Evolutionary conservation across 2,797 vertebrate genomes (phyloP).

Genomic region (Prunella strophiata): DNA sequence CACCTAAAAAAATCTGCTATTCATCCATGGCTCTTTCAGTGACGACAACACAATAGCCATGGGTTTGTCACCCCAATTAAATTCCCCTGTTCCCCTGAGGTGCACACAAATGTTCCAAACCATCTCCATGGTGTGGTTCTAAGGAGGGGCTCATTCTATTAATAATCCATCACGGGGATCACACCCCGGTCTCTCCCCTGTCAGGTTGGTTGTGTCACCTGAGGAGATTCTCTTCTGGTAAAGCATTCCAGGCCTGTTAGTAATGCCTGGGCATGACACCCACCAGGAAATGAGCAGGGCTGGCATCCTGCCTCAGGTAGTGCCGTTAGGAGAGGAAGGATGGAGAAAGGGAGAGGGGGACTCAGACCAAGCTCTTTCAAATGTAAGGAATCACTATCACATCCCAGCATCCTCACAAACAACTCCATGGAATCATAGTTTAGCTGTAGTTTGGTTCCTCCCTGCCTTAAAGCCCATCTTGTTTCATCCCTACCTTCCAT

Average conservation of each 20-base stretch:
- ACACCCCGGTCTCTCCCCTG: neutral
- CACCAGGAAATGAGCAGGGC: neutral
- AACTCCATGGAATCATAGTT: neutral
- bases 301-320: neutral
- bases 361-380: neutral
- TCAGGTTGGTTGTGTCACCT: constrained; percentile 10
- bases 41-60: neutral
- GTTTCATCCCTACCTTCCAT: neutral
- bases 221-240: neutral
- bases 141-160: neutral
- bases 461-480: neutral
- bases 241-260: neutral
- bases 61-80: neutral
- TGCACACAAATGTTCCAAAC: neutral
- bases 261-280: neutral
- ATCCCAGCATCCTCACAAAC: neutral
- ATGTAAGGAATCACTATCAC: neutral
- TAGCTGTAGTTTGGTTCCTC: neutral
- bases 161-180: neutral
- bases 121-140: neutral
- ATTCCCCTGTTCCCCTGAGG: neutral
- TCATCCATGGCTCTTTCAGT: neutral
- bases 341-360: neutral
- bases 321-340: neutral
- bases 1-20: neutral